Evolutionary conservation across 2,113 vertebrate species (phyloP).

Genomic region (Myxocyprinus asiaticus): DNA sequence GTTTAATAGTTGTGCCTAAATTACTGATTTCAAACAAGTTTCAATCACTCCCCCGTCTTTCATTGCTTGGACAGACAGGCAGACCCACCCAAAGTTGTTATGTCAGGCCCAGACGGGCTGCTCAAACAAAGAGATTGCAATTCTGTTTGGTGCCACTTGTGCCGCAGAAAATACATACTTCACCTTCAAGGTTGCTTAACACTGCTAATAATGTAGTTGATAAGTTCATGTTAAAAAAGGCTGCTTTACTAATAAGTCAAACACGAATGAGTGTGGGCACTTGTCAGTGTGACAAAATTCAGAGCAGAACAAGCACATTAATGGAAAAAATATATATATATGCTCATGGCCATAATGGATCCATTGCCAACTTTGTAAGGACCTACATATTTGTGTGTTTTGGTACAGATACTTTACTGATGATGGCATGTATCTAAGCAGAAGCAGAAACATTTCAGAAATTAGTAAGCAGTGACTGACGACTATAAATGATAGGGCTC

Average conservation of each 20-base stretch:
- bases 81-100: not conserved
- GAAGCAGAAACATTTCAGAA: not conserved
- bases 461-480: constrained; percentile 5
- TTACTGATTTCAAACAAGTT: not conserved
- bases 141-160: too few species aligned
- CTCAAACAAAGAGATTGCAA: too few species aligned
- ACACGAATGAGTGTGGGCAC: not conserved
- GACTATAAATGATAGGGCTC: constrained; percentile 45
- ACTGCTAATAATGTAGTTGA: not conserved
- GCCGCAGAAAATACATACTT: too few species aligned
- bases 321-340: too few species aligned
- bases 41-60: not conserved
- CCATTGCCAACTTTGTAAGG: constrained; percentile 53
- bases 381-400: constrained; percentile 58
- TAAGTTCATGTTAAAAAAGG: constrained; percentile 13
- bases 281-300: constrained; percentile 1
- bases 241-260: not conserved
- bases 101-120: not conserved
- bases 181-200: not conserved
- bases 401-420: constrained; percentile 54
- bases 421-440: constrained; percentile 56
- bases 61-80: not conserved
- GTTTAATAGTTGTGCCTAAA: too few species aligned
- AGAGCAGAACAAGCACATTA: constrained; percentile 56
- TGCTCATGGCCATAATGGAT: too few species aligned